These are phyloP conservation scores for Antechinus flavipes DNA, from an alignment of 2,113 vertebrate species.

Conservation along the genomic window DNA sequence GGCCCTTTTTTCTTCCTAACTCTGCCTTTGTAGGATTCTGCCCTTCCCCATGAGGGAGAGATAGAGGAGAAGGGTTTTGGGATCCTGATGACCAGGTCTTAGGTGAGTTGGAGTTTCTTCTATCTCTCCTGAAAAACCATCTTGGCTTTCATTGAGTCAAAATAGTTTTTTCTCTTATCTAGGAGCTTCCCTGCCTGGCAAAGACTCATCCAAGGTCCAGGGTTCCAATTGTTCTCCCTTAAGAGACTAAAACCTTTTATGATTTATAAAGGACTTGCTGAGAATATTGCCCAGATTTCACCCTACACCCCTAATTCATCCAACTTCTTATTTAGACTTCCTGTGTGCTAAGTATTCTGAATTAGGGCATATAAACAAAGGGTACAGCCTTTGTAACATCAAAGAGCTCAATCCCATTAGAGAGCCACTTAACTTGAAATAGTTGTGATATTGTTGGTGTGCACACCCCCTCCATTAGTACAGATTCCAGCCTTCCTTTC, in stretches of 20 bases:
- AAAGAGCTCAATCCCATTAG: neutral
- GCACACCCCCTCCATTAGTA: neutral
- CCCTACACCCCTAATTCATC: neutral
- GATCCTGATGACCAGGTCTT: neutral
- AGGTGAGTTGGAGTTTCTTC: neutral
- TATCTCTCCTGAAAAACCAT: neutral
- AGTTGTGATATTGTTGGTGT: neutral
- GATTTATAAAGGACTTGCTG: neutral
- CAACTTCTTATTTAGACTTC: neutral
- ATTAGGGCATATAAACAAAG: neutral
- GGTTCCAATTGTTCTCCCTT: neutral
- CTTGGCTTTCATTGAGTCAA: neutral
- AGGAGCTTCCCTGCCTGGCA: neutral
- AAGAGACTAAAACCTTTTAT: neutral
- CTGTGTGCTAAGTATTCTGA: neutral
- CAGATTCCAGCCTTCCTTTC: neutral
- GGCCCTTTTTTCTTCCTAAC: neutral
- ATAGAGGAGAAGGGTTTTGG: neutral
- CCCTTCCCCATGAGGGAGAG: neutral
- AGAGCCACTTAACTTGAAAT: neutral
- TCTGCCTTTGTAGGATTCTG: neutral
- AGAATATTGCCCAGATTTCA: neutral
- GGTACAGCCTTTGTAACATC: neutral
- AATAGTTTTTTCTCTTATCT: neutral
- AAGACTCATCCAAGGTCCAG: neutral